Evolutionary conservation across 2,113 vertebrate species (phyloP), one percentile per base, ranked within the genome.

Genomic region (Bubo bubo): DNA sequence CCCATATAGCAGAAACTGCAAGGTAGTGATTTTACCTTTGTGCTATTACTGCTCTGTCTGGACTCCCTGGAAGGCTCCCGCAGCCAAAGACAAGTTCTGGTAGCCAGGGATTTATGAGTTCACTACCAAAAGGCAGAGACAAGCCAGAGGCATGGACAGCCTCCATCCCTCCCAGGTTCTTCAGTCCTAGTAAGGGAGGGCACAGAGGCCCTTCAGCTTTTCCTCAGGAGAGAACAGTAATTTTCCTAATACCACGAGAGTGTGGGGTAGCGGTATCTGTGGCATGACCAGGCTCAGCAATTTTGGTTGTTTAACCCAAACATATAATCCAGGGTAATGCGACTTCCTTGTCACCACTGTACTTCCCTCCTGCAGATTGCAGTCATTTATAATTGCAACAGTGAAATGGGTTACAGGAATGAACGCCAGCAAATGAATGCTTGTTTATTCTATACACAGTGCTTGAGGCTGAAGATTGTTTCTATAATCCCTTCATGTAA

Each of bases 71-170:
- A 87, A 94, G 63, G 55, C 59, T 86, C n/a, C 50, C 27, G n/a
- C 64, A 80, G 83, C 70, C 88, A 91, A 83, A 66, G 52, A 56
- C 52, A 75, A 88, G 30, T 67, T 90, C 35, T 84, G 49, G 68
- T 81, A 84, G 63, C 86, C 94, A 97, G 73, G 52, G 64, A 95
- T 92, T 97, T 89, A 62, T 70, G 90, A 77, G 50, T 64, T 93
- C 72, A 86, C 72, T 67, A 71, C 47, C 47, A 91, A 86, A 89
- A 74, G 14, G 21, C 66, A 62, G 66, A 86, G 62, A 58, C 87
- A 95, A 86, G 41, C 39, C 92, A 90, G 90, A 83, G 26, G 35
- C 28, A 80, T 11, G 39, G 52, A 56, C 53, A 77, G 34, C 27
- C n/a, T 81, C 83, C 76, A 84, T 18, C 63, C 14, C 34, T 58